These are phyloP conservation scores for Latrodectus elegans DNA, from an alignment of 2,888 invertebrate genomes.

Conservation along the genomic window DNA sequence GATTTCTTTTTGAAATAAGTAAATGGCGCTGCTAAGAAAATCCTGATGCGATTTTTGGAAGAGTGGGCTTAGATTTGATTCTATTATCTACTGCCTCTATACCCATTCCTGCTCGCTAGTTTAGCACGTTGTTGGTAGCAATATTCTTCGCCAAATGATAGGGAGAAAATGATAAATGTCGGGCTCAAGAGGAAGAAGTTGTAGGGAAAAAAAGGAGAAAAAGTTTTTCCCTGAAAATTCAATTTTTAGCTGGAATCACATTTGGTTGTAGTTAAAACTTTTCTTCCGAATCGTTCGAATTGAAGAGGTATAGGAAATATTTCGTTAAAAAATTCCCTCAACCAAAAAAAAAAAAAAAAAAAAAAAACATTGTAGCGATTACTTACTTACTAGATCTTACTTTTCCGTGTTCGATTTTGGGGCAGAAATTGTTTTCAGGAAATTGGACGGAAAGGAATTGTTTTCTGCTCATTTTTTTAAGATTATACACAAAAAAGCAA, in stretches of 20 bases:
- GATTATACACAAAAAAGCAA: neutral
- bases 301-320: neutral
- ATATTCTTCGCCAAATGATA: neutral
- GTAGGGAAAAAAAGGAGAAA: neutral
- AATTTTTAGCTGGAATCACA: conserved; percentile 15
- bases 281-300: neutral
- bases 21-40: conserved; percentile 30
- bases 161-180: conserved; percentile 3
- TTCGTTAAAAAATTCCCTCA: neutral
- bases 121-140: neutral
- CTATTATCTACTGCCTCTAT: conserved; percentile 43
- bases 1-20: conserved; percentile 28
- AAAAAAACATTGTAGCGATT: neutral
- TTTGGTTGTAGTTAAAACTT: conserved; percentile 2
- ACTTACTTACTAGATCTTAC: neutral
- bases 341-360: no score
- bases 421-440: neutral
- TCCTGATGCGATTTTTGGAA: conserved; percentile 49
- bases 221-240: conserved; percentile 7
- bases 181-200: neutral
- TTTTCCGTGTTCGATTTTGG: no score
- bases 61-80: conserved; percentile 58
- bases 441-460: neutral
- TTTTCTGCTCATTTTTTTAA: neutral
- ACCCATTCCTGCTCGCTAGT: conserved; percentile 17